These are phyloP conservation scores for Megaleporinus macrocephalus DNA, from an alignment of 2,113 vertebrate genomes.

Conservation along the genomic window DNA sequence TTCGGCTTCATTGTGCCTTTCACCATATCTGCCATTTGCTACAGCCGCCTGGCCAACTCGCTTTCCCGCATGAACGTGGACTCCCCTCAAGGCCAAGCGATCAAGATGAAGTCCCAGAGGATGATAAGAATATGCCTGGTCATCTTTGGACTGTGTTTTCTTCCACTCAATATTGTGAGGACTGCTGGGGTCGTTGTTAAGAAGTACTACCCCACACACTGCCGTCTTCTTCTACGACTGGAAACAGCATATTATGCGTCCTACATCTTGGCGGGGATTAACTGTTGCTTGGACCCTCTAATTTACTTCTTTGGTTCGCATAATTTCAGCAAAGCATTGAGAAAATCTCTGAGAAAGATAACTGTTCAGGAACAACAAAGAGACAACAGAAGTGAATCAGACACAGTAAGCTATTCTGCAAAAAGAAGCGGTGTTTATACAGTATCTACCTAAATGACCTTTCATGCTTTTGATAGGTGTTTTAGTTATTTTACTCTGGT, in stretches of 20 bases:
- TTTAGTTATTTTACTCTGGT: not conserved
- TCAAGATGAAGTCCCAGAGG: slow-evolving; percentile 71
- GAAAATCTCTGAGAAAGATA: slow-evolving; percentile 44
- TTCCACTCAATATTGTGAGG: slow-evolving; percentile 70
- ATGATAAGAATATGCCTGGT: slow-evolving; percentile 67
- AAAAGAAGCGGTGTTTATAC: slow-evolving; percentile 36
- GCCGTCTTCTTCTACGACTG: slow-evolving; percentile 30
- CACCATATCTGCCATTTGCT: slow-evolving; percentile 59
- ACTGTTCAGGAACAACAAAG: not conserved
- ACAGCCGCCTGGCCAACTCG: slow-evolving; percentile 63
- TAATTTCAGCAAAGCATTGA: slow-evolving; percentile 56
- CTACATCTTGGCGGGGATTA: slow-evolving; percentile 60
- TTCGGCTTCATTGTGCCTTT: slow-evolving; percentile 73
- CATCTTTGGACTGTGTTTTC: slow-evolving; percentile 74
- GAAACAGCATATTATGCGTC: slow-evolving; percentile 61
- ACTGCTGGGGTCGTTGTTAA: slow-evolving; percentile 59
- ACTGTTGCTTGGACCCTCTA: slow-evolving; percentile 67
- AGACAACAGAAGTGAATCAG: slow-evolving; percentile 47
- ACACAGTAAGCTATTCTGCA: slow-evolving; percentile 30
- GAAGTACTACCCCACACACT: slow-evolving; percentile 33
- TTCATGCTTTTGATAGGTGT: not conserved
- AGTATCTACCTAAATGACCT: not conserved
- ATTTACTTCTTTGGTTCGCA: slow-evolving; percentile 60
- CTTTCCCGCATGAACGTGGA: slow-evolving; percentile 63
- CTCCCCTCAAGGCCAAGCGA: slow-evolving; percentile 61